Conservation (phyloP, 2,888 invertebrate species). For the Busseola fusca region DNA sequence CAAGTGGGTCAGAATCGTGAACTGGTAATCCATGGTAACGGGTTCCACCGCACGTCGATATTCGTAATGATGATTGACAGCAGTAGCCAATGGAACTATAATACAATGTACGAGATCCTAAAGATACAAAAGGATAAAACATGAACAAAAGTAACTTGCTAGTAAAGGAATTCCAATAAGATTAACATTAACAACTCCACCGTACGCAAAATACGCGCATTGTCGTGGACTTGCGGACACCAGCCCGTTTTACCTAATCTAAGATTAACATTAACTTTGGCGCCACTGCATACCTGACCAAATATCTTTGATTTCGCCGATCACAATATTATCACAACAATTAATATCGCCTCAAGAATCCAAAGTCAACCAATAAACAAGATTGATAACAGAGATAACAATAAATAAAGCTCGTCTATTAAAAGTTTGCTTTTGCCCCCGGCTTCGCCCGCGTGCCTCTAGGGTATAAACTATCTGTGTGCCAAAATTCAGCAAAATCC, state of each 20-base stretch:
- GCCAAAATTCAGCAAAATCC: not conserved
- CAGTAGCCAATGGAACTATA: not conserved
- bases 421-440: not conserved
- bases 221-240: too few relatives aligned
- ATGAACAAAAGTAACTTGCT: not conserved
- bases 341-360: constrained; percentile 41
- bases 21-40: too few relatives aligned
- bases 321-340: constrained; percentile 20
- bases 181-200: constrained; percentile 29
- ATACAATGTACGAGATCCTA: not conserved
- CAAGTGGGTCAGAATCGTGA: too few relatives aligned
- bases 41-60: too few relatives aligned
- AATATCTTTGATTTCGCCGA: constrained; percentile 13
- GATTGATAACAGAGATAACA: constrained; percentile 42
- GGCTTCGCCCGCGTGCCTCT: not conserved
- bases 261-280: constrained; percentile 28
- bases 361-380: constrained; percentile 46
- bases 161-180: constrained; percentile 9
- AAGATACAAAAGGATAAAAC: not conserved
- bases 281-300: constrained; percentile 19
- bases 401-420: constrained; percentile 32
- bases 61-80: not conserved
- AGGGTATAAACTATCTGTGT: too few relatives aligned
- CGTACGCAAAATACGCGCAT: too few relatives aligned
- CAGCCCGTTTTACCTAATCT: too few relatives aligned